Conservation (phyloP, 2,113 vertebrate genomes). For the Scomber scombrus region DNA sequence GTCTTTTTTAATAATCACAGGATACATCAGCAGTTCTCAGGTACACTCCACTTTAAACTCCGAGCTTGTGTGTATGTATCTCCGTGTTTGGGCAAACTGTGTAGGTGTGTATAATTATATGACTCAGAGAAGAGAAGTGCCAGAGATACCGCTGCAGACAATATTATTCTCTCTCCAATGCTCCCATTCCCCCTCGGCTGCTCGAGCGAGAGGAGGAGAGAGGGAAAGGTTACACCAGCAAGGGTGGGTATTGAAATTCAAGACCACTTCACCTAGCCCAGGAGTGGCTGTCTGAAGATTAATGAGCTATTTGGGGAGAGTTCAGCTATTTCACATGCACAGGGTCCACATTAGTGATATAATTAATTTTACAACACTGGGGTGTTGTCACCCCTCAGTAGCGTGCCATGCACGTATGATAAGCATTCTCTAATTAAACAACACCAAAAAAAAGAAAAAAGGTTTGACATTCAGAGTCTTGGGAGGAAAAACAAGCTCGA, state of each 20-base stretch:
- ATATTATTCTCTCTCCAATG: conserved; percentile 74
- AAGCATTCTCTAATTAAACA: conserved; percentile 91
- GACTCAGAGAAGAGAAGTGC: conserved; percentile 68
- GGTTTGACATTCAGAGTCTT: conserved; percentile 81
- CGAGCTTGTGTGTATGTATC: conserved; percentile 5
- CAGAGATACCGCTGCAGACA: conserved; percentile 67
- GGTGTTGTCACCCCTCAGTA: conserved; percentile 85
- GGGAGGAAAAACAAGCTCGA: conserved; percentile 54
- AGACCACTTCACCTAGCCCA: conserved; percentile 81
- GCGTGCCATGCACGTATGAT: conserved; percentile 81
- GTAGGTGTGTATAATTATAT: conserved; percentile 79
- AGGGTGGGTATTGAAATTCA: conserved; percentile 83
- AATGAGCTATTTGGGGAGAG: conserved; percentile 89
- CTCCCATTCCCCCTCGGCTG: conserved; percentile 50
- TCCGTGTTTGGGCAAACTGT: conserved; percentile 66
- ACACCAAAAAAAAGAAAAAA: conserved; percentile 61
- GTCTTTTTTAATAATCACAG: conserved; percentile 59
- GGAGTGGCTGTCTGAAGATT: conserved; percentile 88
- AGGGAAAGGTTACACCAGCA: conserved; percentile 71
- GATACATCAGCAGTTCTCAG: conserved; percentile 63
- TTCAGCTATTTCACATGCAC: conserved; percentile 87
- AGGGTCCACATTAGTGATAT: conserved; percentile 84
- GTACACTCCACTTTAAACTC: conserved; percentile 50
- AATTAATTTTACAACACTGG: conserved; percentile 92
- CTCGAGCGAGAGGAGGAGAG: conserved; percentile 48